These are phyloP conservation scores for Cnemophilus loriae DNA, from an alignment of 2,113 vertebrate species.

Conservation along the genomic window DNA sequence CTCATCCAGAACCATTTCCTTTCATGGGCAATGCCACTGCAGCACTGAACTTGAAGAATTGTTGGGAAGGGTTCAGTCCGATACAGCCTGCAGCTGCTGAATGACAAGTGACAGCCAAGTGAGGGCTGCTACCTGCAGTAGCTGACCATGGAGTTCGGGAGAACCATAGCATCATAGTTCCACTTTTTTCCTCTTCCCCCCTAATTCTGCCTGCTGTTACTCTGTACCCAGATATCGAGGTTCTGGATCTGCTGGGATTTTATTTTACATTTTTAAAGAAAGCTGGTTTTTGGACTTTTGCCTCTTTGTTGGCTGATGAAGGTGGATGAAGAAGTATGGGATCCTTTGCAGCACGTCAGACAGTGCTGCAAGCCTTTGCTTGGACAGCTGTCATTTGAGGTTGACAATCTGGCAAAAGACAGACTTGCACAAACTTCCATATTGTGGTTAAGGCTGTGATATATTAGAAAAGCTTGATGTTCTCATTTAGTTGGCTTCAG, in stretches of 20 bases:
- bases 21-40: not conserved
- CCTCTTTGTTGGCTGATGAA: not conserved
- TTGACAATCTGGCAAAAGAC: conserved; percentile 54
- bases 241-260: not conserved
- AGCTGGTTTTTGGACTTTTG: not conserved
- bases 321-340: not conserved
- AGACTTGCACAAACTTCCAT: conserved; percentile 43
- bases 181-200: not conserved
- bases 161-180: not conserved
- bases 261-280: not conserved
- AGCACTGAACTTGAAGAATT: not conserved
- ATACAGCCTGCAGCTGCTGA: not conserved
- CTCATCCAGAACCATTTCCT: not conserved
- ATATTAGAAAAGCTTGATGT: conserved; percentile 51
- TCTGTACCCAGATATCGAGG: not conserved
- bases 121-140: not conserved
- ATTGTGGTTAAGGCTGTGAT: conserved; percentile 48
- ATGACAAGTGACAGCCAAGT: not conserved
- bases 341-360: not conserved
- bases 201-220: not conserved
- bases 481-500: conserved; percentile 53
- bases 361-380: conserved; percentile 18
- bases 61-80: not conserved
- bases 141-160: not conserved
- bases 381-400: conserved; percentile 46